A percentile compares a stretch with the other conserved stretches of the same genome.
Conservation (phyloP, 2,113 vertebrate species). For the Thalassoma bifasciatum region DNA sequence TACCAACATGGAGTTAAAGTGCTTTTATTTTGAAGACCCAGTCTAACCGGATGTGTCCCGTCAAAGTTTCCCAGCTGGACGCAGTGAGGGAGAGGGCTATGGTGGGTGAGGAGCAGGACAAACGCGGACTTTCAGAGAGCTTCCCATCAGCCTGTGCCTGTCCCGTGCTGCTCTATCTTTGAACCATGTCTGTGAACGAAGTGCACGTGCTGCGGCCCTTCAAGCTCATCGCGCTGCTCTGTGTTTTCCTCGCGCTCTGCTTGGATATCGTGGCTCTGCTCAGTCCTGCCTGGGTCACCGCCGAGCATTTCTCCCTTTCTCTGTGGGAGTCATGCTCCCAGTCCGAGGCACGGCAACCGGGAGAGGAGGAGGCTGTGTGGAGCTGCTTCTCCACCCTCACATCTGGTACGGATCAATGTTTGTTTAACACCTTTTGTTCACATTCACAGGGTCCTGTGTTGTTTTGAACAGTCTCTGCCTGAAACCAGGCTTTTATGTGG, state of each 20-base stretch:
- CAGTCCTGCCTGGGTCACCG: constrained; percentile 88
- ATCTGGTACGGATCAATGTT: constrained; percentile 75
- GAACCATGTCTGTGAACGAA: constrained; percentile 82
- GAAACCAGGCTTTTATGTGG: background rate
- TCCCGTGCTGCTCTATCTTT: constrained; percentile 8
- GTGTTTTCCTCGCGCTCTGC: constrained; percentile 84
- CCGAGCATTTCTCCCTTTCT: constrained; percentile 84
- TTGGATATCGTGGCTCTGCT: constrained; percentile 85
- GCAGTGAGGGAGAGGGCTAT: constrained; percentile 24
- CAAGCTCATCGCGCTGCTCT: constrained; percentile 85
- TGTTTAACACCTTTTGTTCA: background rate
- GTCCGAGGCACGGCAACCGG: constrained; percentile 41
- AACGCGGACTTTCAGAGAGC: constrained; percentile 33
- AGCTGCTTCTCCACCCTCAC: constrained; percentile 83
- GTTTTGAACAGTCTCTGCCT: background rate
- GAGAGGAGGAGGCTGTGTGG: constrained; percentile 70
- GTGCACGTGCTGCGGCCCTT: constrained; percentile 83
- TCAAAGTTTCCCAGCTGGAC: constrained; percentile 45
- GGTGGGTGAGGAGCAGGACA: constrained; percentile 37
- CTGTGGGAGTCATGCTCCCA: constrained; percentile 85
- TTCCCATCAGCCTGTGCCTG: constrained; percentile 1
- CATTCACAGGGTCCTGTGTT: background rate
- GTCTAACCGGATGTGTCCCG: constrained; percentile 40
- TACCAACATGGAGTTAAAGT: background rate
- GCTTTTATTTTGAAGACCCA: constrained; percentile 62